phyloP scores from a whole-genome alignment of 2,113 vertebrate species.

The Phainopepla nitens region DNA sequence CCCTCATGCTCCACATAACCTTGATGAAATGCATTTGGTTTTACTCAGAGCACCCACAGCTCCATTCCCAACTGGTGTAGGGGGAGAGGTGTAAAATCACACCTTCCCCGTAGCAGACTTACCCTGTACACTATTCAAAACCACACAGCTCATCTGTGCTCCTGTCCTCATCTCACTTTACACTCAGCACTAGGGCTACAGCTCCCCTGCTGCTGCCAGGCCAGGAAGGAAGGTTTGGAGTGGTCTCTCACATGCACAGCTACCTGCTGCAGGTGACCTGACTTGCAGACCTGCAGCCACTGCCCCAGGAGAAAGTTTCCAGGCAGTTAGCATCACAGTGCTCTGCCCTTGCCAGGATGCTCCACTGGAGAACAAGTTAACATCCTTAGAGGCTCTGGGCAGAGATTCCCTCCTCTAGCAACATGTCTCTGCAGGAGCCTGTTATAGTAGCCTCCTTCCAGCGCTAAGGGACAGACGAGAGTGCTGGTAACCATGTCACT shows the following conservation, averaged over 20 bases:
- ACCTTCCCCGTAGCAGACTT: background rate
- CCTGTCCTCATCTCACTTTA: background rate
- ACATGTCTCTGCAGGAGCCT: fast-evolving
- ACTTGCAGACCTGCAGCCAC: background rate
- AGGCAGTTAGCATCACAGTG: fast-evolving
- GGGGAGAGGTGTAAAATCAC: background rate
- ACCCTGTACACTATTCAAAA: background rate
- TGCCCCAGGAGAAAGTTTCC: background rate
- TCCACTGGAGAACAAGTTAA: background rate
- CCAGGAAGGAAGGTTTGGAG: background rate
- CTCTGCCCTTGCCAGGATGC: background rate
- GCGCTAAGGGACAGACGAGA: background rate
- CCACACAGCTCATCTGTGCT: background rate
- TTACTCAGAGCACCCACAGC: background rate
- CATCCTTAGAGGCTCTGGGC: background rate
- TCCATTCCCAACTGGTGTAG: background rate
- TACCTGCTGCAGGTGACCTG: background rate
- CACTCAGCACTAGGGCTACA: background rate
- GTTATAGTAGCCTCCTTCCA: background rate
- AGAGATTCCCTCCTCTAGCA: background rate
- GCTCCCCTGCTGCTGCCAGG: background rate
- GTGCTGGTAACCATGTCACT: background rate
- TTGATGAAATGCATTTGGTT: background rate
- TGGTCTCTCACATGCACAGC: background rate
- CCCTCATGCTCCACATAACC: background rate